Evolutionary conservation across 2,888 invertebrate genomes (phyloP), one percentile per base, ranked within the genome.

Genomic region (Neria commutata): DNA sequence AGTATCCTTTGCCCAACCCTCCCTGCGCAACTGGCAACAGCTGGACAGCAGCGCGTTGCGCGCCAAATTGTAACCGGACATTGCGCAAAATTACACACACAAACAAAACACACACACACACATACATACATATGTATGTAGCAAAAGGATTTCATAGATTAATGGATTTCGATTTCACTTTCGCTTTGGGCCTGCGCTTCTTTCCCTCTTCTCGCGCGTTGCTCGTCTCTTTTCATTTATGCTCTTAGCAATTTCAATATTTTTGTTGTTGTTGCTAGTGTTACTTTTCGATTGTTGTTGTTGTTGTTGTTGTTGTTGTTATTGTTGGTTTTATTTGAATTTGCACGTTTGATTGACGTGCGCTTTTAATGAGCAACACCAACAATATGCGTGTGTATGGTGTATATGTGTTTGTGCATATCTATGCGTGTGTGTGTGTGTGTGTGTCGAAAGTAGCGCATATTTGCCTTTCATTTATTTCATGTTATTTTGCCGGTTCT

Each of bases 91-190:
- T 29, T 16, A 54, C 24, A 34, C 5, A 53, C 8, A 25, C 26
- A 48, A 14, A 34, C 46, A 8, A 46, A 47, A 29, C 29, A 11
- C 6, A 6, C 29, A 29, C n/a, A n/a, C n/a, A n/a, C n/a, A n/a
- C n/a, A n/a, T n/a, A n/a, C n/a, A n/a, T 29, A 29, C 29, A 11
- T 29, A 11, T 11, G 29, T 29, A 6, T 11, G 6, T 29, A 11
- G 29, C 17, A 14, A 51, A 56, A 56, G 56, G 56, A 50, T 56
- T 56, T 56, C 24, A 48, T 25, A 50, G 51, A 51, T 56, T 56
- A 56, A 56, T 56, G 45, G 50, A 56, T 29, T 56, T 54, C 26
- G 40, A 29, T 46, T 66, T 67, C 66, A 67, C 62, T 69, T 69
- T 65, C 53, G 48, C 54, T 54, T 56, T 56, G 45, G 50, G 50